A percentile compares a stretch with the other conserved stretches of the same genome.
Conservation (phyloP, 2,797 vertebrate genomes). For the Poeciliopsis presidionis region DNA sequence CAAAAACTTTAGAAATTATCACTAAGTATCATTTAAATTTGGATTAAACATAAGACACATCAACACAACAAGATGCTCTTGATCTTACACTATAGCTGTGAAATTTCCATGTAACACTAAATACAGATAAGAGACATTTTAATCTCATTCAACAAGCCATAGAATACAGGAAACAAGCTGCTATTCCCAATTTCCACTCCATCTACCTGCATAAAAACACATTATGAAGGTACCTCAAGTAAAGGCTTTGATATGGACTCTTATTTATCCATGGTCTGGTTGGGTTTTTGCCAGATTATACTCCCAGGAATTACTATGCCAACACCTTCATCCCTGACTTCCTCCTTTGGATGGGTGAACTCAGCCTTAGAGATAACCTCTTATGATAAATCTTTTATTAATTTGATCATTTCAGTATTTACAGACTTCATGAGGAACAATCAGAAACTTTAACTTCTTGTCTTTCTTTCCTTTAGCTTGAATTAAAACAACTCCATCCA, state of each 20-base stretch:
- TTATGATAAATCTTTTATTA: not conserved
- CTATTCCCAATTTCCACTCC: not conserved
- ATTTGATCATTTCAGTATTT: not conserved
- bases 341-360: too few relatives aligned
- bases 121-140: not conserved
- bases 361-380: too few relatives aligned
- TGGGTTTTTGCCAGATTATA: not conserved
- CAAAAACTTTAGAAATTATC: not conserved
- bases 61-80: not conserved
- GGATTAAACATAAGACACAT: not conserved
- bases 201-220: not conserved
- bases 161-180: not conserved
- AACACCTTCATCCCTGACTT: not conserved
- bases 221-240: too few relatives aligned
- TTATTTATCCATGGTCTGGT: not conserved
- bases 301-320: not conserved
- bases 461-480: not conserved
- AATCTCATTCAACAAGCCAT: not conserved
- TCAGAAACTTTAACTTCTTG: not conserved
- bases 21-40: not conserved
- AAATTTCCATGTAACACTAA: not conserved
- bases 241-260: not conserved
- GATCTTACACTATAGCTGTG: not conserved
- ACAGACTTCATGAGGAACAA: not conserved
- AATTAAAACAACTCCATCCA: not conserved